Conservation (phyloP, 2,113 vertebrate genomes). For the Stictonetta naevosa region DNA sequence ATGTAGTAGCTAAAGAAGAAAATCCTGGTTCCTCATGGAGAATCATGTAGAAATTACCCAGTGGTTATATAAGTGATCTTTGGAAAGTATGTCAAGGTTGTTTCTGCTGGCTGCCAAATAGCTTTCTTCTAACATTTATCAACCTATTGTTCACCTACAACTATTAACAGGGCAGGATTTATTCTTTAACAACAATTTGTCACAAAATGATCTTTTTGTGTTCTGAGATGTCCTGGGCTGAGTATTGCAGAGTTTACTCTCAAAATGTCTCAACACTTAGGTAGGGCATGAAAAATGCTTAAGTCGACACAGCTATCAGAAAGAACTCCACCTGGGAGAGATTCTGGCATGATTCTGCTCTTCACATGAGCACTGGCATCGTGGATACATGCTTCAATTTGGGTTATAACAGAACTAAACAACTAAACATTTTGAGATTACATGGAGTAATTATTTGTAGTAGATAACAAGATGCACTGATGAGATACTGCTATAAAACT, state of each 20-base stretch:
- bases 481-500: neutral
- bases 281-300: neutral
- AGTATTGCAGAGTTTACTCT: neutral
- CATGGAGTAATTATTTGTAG: neutral
- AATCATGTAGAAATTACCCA: neutral
- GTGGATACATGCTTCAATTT: accelerated
- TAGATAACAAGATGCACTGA: neutral
- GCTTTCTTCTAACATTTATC: neutral
- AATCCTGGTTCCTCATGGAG: neutral
- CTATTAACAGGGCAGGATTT: neutral
- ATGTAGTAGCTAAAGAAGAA: neutral
- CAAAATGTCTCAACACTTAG: neutral
- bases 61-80: neutral
- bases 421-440: neutral
- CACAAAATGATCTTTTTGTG: accelerated
- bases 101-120: neutral
- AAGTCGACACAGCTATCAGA: neutral
- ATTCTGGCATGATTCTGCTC: neutral
- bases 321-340: neutral
- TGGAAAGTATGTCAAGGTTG: neutral
- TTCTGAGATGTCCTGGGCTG: neutral
- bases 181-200: neutral
- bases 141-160: neutral
- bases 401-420: neutral
- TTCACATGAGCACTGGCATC: neutral